Evolutionary conservation across 1,140 invertebrate species (phyloP).

Genomic region (Halictus rubicundus): DNA sequence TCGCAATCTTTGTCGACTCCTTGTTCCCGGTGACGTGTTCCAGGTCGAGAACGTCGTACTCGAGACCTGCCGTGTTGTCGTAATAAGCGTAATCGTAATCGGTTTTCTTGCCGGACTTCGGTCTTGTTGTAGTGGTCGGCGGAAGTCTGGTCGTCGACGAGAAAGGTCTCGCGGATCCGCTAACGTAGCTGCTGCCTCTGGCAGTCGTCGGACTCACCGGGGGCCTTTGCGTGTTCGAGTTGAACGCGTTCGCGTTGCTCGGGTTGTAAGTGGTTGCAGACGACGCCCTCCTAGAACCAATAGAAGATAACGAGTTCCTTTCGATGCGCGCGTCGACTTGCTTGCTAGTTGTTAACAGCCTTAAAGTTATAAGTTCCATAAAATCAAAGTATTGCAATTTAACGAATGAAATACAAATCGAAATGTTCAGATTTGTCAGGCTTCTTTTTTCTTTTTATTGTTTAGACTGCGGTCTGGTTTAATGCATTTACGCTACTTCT

Average conservation of each 20-base stretch:
- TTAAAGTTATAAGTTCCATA: no score
- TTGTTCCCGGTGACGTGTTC: conserved; percentile 76
- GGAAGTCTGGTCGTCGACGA: conserved; percentile 71
- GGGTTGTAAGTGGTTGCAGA: conserved; percentile 72
- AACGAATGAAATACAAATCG: no score
- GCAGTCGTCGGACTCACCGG: conserved; percentile 64
- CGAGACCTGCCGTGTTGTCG: conserved; percentile 74
- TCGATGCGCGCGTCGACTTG: no score
- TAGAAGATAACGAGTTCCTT: no score
- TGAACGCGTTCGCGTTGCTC: conserved; percentile 66
- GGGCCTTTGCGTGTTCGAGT: conserved; percentile 66
- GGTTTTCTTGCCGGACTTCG: conserved; percentile 74
- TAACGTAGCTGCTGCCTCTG: conserved; percentile 68
- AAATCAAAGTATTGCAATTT: no score
- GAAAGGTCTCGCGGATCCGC: conserved; percentile 72
- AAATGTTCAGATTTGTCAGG: no score
- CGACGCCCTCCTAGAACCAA: conserved; percentile 62
- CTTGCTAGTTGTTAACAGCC: no score
- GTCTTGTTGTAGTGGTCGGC: conserved; percentile 56
- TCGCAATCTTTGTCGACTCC: conserved; percentile 77
- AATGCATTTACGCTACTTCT: no score
- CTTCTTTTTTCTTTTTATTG: no score
- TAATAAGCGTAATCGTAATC: conserved; percentile 80
- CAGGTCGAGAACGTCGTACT: conserved; percentile 77
- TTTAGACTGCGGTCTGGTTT: no score